Evolutionary conservation across 2,113 vertebrate species (phyloP).

Genomic region (Mesembrinibis cayennensis): DNA sequence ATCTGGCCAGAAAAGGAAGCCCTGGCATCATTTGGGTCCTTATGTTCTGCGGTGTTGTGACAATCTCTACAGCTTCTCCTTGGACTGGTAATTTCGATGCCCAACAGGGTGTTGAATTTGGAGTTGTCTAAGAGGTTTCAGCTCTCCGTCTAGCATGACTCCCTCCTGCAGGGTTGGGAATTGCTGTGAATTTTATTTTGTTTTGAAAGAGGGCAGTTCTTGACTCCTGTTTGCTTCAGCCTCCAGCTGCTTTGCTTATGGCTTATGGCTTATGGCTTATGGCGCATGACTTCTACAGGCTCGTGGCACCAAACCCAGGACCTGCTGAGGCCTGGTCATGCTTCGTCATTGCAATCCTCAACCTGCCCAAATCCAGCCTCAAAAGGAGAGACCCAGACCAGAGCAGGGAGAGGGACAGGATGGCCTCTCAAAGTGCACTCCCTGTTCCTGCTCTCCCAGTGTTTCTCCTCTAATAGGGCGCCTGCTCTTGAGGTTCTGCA

Average conservation of each 20-base stretch:
- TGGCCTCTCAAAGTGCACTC: not conserved
- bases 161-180: not conserved
- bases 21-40: not conserved
- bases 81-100: not conserved
- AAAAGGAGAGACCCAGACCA: not conserved
- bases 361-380: not conserved
- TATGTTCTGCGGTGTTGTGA: not conserved
- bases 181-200: not conserved
- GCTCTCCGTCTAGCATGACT: not conserved
- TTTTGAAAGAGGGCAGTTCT: not conserved
- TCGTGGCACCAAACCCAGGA: not conserved
- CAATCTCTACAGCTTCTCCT: not conserved
- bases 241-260: not conserved
- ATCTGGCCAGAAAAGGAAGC: slow-evolving; percentile 8
- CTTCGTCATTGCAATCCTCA: not conserved
- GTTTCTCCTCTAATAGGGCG: not conserved
- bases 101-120: not conserved
- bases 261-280: not conserved
- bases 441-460: not conserved
- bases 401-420: not conserved
- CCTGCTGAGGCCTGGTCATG: not conserved
- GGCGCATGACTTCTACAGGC: rapidly evolving
- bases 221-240: not conserved
- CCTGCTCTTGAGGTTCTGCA: slow-evolving; percentile 22
- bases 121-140: not conserved